Conservation (phyloP, 2,888 invertebrate species). For the Cerceris rybyensis region DNA sequence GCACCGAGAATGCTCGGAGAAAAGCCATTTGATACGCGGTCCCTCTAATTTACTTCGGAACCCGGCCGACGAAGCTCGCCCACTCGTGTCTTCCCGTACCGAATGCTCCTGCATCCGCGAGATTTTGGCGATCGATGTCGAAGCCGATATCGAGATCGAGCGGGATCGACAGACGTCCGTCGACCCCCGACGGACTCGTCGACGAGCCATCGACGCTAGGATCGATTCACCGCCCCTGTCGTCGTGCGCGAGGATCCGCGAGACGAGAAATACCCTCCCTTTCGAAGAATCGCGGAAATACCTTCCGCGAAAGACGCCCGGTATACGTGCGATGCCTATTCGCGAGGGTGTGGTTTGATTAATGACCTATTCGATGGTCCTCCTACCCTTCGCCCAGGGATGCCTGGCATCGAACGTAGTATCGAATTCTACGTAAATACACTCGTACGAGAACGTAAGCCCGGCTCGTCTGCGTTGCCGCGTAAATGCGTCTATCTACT, state of each 20-base stretch:
- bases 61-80: not conserved
- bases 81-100: not conserved
- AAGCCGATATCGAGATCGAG: too few species aligned
- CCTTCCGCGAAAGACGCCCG: conserved; percentile 69
- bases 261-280: too few species aligned
- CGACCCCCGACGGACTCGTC: too few species aligned
- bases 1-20: conserved; percentile 10
- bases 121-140: too few species aligned
- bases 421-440: conserved; percentile 79
- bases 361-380: conserved; percentile 80
- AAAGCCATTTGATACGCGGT: conserved; percentile 35
- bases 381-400: conserved; percentile 68
- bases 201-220: too few species aligned
- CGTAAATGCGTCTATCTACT: conserved; percentile 51
- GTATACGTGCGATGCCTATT: conserved; percentile 72
- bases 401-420: conserved; percentile 74
- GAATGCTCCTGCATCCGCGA: too few species aligned
- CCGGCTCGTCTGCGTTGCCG: conserved; percentile 42
- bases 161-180: too few species aligned
- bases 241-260: too few species aligned
- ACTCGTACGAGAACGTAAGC: conserved; percentile 69
- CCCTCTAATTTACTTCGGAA: conserved; percentile 32
- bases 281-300: conserved; percentile 12
- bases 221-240: too few species aligned
- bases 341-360: conserved; percentile 81